Conservation (phyloP, 2,797 vertebrate genomes). For the Euthynnus affinis region DNA sequence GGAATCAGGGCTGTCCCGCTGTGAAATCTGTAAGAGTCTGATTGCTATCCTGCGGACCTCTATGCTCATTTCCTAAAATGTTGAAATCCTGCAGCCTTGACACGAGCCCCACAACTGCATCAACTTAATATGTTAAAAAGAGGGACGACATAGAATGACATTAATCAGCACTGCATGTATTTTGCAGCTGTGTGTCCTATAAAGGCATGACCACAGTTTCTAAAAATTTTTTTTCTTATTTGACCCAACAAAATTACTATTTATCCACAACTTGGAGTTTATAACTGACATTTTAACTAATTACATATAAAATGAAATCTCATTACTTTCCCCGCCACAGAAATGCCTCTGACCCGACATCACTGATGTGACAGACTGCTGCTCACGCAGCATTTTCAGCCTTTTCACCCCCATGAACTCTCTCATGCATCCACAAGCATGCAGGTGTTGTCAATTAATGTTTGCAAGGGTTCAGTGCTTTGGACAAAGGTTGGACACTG, state of each 20-base stretch:
- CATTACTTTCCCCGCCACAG: conserved; percentile 11
- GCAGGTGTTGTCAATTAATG: conserved; percentile 56
- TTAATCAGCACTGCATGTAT: background rate
- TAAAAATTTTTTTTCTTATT: background rate
- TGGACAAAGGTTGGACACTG: conserved; percentile 35
- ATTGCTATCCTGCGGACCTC: background rate
- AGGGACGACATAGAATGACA: background rate
- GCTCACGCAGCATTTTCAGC: conserved; percentile 6
- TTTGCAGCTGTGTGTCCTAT: background rate
- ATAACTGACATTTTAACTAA: conserved; percentile 1
- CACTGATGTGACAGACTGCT: background rate
- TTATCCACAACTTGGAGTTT: background rate
- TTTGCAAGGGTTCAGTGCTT: conserved; percentile 32
- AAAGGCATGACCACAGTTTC: no score
- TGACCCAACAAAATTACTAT: background rate
- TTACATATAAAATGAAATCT: background rate
- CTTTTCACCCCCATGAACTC: background rate
- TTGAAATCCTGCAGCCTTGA: background rate
- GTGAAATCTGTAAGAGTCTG: background rate
- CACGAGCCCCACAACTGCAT: background rate
- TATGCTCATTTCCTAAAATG: background rate
- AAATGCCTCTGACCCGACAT: background rate
- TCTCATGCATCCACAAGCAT: conserved; percentile 23
- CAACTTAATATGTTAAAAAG: background rate
- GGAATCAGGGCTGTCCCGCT: background rate